Evolutionary conservation across 2,113 vertebrate genomes (phyloP), one percentile per base, ranked within the genome.

Genomic region (Puma concolor): DNA sequence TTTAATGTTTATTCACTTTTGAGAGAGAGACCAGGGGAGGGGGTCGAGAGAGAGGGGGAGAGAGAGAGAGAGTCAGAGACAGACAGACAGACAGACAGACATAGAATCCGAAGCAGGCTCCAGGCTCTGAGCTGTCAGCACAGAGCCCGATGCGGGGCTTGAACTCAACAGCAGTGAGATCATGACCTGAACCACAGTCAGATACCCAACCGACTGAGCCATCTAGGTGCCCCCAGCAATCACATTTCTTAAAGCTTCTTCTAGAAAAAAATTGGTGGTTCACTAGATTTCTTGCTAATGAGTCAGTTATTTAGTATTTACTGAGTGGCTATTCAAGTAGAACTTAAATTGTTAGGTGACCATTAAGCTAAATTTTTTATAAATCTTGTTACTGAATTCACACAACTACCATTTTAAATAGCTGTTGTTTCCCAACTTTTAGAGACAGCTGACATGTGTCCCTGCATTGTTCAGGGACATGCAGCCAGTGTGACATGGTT

Each of bases 321-420:
- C 71, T 77, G 16, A 66, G 41, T 57, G 27, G 16, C 27, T 85
- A 4, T 48, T 88, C 54, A 33, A 91, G 31, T 50, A 63, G 69
- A 21, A 82, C 27, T 80, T 71, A 52, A 91, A 69, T 79, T 72
- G 64, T 92, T 67, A 50, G 19, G 19, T 82, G 66, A 66, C 44
- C 36, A 66, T 81, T 91, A 82, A 87, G 29, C n/a, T 94, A 8
- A 63, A 71, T 83, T 85, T 15, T 90, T 96, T 90, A n/a, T 4
- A 81, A 72, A 38, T 60, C 10, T 76, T 29, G 38, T 44, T 48
- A 84, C 33, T 85, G 48, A 80, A 41, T 67, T 84, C 41, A 60
- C 67, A 33, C 31, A 74, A 23, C 66, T 82, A 11, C 63, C 5
- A 4, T 71, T 94, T 81, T 48, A 60, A 71, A 87, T 50, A 23